A percentile compares a stretch with the other conserved stretches of the same genome.
Conservation (phyloP, 2,113 vertebrate genomes). For the Acanthochromis polyacanthus region DNA sequence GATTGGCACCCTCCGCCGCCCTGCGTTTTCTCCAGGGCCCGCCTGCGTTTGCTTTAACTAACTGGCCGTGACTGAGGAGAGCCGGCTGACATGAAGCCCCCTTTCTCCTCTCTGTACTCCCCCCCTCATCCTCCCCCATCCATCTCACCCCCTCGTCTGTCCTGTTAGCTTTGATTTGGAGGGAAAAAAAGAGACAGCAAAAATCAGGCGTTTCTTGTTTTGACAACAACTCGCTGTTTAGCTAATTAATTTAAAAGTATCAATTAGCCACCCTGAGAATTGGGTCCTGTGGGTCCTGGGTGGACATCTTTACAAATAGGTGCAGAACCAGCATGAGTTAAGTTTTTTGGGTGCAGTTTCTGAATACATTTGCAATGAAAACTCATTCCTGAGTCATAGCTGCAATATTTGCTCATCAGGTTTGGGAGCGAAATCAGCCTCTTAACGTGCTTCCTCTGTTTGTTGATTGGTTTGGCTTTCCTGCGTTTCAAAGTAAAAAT, state of each 20-base stretch:
- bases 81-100: slow-evolving; percentile 74
- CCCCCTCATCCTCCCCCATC: slow-evolving; percentile 4
- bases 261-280: slow-evolving; percentile 23
- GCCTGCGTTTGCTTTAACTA: slow-evolving; percentile 84
- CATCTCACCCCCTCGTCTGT: slow-evolving; percentile 33
- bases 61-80: slow-evolving; percentile 83
- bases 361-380: neutral
- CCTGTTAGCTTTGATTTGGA: slow-evolving; percentile 29
- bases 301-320: neutral
- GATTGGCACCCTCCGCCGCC: slow-evolving; percentile 82
- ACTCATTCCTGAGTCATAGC: slow-evolving; percentile 26
- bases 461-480: too few relatives aligned
- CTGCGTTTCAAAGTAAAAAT: neutral
- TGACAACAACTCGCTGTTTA: slow-evolving; percentile 23
- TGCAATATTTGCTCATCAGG: neutral
- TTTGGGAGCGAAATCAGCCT: neutral
- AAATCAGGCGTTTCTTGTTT: slow-evolving; percentile 39
- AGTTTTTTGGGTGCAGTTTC: neutral
- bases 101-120: slow-evolving; percentile 17
- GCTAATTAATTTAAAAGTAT: slow-evolving; percentile 32
- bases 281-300: neutral
- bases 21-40: slow-evolving; percentile 72
- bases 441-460: too few relatives aligned
- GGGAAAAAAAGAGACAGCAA: slow-evolving; percentile 10
- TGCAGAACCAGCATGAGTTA: too few relatives aligned